Evolutionary conservation across 2,888 invertebrate genomes (phyloP).

Genomic region (Cactoblastis cactorum): DNA sequence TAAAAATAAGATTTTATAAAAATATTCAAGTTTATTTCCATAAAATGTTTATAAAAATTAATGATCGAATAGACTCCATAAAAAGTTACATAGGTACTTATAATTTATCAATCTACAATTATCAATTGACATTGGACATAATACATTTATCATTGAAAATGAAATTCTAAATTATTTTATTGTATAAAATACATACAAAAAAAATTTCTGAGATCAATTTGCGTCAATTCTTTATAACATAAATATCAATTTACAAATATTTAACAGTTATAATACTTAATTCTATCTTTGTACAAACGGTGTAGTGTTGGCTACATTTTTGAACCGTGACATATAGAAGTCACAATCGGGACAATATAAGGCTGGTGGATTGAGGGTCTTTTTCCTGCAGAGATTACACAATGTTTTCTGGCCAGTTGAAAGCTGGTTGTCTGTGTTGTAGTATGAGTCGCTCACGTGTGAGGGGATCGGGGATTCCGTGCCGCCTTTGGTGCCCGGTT

Average conservation of each 20-base stretch:
- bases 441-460: constrained; percentile 42
- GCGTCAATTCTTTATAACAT: constrained; percentile 5
- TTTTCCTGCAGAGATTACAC: constrained; percentile 93
- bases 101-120: constrained; percentile 6
- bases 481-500: constrained; percentile 85
- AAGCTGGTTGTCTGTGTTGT: constrained; percentile 42
- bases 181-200: constrained; percentile 2
- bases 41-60: constrained; percentile 6
- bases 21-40: not conserved
- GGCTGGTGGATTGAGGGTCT: constrained; percentile 86
- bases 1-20: not conserved
- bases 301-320: constrained; percentile 18
- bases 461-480: constrained; percentile 71
- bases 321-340: constrained; percentile 93
- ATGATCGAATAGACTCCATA: constrained; percentile 3
- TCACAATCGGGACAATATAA: constrained; percentile 95
- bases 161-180: constrained; percentile 9
- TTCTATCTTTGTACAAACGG: constrained; percentile 19
- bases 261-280: constrained; percentile 3
- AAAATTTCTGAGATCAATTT: constrained; percentile 14
- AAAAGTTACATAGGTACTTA: constrained; percentile 3
- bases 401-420: constrained; percentile 78
- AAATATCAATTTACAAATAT: not conserved
- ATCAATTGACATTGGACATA: constrained; percentile 6
- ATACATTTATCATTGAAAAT: constrained; percentile 3